phyloP scores from a whole-genome alignment of 2,888 invertebrate species.

The Sminthurides aquaticus region DNA sequence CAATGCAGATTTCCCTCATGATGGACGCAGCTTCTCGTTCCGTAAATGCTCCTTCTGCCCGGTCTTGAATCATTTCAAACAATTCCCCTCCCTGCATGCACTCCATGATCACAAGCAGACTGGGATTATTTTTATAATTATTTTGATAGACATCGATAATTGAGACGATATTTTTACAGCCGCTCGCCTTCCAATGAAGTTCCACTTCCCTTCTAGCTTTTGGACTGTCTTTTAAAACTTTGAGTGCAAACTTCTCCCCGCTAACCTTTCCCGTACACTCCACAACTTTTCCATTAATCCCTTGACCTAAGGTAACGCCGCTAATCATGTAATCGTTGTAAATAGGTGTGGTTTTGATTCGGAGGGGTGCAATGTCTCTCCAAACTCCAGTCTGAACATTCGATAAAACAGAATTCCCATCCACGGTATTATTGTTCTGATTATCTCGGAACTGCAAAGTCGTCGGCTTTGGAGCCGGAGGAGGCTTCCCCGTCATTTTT shows the following conservation, averaged over 20 bases:
- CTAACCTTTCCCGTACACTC: conserved; percentile 76
- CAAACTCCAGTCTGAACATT: conserved; percentile 10
- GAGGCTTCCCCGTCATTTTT: conserved; percentile 18
- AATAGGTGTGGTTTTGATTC: conserved; percentile 67
- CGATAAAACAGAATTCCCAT: not conserved
- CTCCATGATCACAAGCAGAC: conserved; percentile 99
- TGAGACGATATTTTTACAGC: conserved; percentile 86
- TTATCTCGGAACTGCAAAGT: conserved; percentile 15
- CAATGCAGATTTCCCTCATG: conserved; percentile 92
- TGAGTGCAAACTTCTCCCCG: conserved; percentile 78
- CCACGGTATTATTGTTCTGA: conserved; percentile 14
- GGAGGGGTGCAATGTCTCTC: conserved; percentile 39
- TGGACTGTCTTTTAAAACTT: conserved; percentile 76
- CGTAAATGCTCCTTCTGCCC: conserved; percentile 89
- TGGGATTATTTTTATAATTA: conserved; percentile 80
- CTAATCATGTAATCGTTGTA: conserved; percentile 87
- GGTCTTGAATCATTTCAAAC: conserved; percentile 92
- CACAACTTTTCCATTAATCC: conserved; percentile 97
- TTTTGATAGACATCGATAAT: conserved; percentile 94
- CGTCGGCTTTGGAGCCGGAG: conserved; percentile 10
- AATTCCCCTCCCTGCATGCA: conserved; percentile 96
- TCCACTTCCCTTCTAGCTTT: conserved; percentile 69
- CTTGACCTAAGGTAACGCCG: conserved; percentile 85
- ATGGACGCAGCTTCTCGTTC: conserved; percentile 92
- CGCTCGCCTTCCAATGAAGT: conserved; percentile 86